phyloP scores from a whole-genome alignment of 2,797 vertebrate genomes.

The Acanthornis magna region DNA sequence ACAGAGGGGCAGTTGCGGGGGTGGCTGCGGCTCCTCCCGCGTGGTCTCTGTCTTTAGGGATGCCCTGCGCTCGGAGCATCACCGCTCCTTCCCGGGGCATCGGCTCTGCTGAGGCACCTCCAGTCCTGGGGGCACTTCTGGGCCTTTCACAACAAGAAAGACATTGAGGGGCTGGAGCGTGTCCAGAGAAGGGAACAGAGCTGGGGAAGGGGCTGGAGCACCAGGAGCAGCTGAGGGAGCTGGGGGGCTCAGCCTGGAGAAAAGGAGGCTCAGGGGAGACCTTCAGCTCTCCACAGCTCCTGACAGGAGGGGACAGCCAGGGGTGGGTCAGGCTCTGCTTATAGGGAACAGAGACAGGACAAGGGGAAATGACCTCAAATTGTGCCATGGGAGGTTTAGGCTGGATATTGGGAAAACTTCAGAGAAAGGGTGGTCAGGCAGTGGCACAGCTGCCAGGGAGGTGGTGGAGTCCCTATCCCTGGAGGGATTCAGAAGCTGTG shows the following conservation, averaged over 20 bases:
- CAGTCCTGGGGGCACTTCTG: background rate
- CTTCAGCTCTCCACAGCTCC: background rate
- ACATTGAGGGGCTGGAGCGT: accelerated
- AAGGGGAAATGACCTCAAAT: accelerated
- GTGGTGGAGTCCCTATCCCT: accelerated
- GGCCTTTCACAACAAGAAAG: accelerated
- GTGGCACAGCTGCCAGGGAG: background rate
- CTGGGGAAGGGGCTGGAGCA: background rate
- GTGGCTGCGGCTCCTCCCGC: background rate
- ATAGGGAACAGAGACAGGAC: background rate
- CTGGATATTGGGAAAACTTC: background rate
- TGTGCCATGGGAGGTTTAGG: accelerated
- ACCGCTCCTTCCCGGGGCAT: accelerated
- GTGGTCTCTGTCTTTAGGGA: background rate
- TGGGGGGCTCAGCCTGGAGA: background rate
- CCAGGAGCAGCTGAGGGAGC: accelerated
- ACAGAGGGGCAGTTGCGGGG: too few species aligned
- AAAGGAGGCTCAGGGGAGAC: background rate
- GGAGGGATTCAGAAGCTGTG: accelerated
- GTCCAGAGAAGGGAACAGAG: background rate
- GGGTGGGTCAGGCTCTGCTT: accelerated
- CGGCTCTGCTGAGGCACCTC: background rate
- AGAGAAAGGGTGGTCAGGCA: accelerated
- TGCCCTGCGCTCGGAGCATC: accelerated
- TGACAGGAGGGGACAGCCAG: background rate